Base-by-base conservation (phyloP, 64 coral and sea anemone genomes). In the Porites lutea region DNA sequence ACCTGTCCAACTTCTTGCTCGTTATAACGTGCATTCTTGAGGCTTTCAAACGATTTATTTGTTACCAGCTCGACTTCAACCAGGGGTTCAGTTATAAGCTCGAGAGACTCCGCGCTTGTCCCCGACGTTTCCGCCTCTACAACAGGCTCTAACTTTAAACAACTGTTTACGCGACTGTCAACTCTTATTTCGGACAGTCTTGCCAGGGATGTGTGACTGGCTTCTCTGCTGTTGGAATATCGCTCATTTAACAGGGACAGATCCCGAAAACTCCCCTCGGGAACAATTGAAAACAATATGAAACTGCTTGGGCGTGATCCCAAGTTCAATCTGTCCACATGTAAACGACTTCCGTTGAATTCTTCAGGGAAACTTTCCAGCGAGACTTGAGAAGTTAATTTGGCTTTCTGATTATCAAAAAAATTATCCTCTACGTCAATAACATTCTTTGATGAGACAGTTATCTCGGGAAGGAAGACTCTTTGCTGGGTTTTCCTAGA, bases 271-370 rank as follows among this genome's bases (percentile, higher is more conserved):
- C 84, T 79, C 45, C 84, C 91, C 6, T 92, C 91, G 6, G 91
- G 84, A 3, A 92, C 74, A 18, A 92, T 92, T 8, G 72, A 78
- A 77, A 92, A 92, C 72, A 92, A 49, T n/a, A 92, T 21, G 18
- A 92, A 92, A 59, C 91, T 92, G 13, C 21, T 69, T 4, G 91
- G 82, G 8, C 91, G 83, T 6, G 91, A 87, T 13, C 47, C 16
- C 19, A 66, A 12, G 62, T 71, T 66, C 10, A 46, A 15, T 15
- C 48, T 64, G 50, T 79, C 82, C 18, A 92, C 71, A 47, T 54
- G 15, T 48, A 63, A 50, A n/a, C 80, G 90, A 51, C 72, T 92
- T 16, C 74, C 22, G 49, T 77, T 57, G 54, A 92, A 70, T 54
- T 86, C 64, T 51, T 79, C 59, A 46, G 72, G 82, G 65, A 92